Percentiles rank a stretch among this genome's conserved stretches.
These are phyloP conservation scores for Phengaris arion DNA, from an alignment of 2,888 invertebrate species.

Conservation along the genomic window DNA sequence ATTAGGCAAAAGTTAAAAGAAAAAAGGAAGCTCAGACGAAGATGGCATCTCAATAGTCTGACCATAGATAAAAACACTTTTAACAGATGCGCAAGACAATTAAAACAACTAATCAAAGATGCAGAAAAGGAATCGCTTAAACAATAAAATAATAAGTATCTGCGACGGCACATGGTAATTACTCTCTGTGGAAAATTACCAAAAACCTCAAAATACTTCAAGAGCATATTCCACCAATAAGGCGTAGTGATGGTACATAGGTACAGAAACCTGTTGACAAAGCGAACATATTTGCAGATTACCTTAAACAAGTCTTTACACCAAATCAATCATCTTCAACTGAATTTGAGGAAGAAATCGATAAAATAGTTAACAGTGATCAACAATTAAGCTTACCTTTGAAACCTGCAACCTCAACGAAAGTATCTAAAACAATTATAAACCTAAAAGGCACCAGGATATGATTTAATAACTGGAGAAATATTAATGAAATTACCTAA, in stretches of 20 bases:
- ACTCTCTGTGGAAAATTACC: slow-evolving; percentile 34
- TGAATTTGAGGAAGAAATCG: neutral
- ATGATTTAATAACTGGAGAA: too few species aligned
- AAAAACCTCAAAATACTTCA: slow-evolving; percentile 35
- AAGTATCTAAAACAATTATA: neutral
- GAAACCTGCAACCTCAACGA: slow-evolving; percentile 17
- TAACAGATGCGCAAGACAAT: too few species aligned
- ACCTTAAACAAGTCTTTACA: slow-evolving; percentile 23
- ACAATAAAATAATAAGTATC: slow-evolving; percentile 9
- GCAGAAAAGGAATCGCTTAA: too few species aligned
- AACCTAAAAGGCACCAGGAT: too few species aligned
- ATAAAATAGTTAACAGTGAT: neutral
- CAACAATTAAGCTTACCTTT: slow-evolving; percentile 23
- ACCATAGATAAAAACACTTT: too few species aligned
- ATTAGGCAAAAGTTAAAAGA: too few species aligned
- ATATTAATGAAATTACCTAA: too few species aligned
- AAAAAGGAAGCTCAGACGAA: too few species aligned
- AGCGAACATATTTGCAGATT: slow-evolving; percentile 4
- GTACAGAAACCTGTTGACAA: too few species aligned
- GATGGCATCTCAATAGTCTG: too few species aligned
- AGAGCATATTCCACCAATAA: slow-evolving; percentile 19
- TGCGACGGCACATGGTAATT: too few species aligned
- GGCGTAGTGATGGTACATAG: neutral
- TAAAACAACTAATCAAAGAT: too few species aligned
- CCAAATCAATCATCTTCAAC: neutral